Evolutionary conservation across 2,113 vertebrate species (phyloP).

Genomic region (Pyxicephalus adspersus): DNA sequence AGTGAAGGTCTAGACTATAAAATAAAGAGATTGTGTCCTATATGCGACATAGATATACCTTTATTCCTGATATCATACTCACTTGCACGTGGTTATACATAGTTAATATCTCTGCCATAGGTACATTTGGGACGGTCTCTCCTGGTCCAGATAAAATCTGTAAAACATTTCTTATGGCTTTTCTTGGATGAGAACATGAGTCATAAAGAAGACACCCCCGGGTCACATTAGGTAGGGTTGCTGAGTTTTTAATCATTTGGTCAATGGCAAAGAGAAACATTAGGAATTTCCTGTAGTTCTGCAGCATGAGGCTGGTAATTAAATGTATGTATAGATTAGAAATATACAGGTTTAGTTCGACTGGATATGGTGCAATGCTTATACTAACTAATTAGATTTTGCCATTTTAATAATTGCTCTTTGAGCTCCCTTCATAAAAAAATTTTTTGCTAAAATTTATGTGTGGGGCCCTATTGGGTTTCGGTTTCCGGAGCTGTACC

Average conservation of each 20-base stretch:
- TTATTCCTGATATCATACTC: not conserved
- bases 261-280: not conserved
- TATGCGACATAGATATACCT: not conserved
- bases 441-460: too few relatives aligned
- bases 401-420: too few relatives aligned
- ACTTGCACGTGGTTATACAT: too few relatives aligned
- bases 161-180: slow-evolving; percentile 1
- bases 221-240: not conserved
- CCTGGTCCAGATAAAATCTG: slow-evolving; percentile 25
- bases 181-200: not conserved
- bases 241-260: not conserved
- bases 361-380: too few relatives aligned
- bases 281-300: not conserved
- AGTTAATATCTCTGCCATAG: not conserved
- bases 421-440: too few relatives aligned
- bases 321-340: too few relatives aligned
- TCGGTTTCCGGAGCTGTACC: too few relatives aligned
- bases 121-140: not conserved
- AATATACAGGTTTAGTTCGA: too few relatives aligned
- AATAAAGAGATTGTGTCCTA: not conserved
- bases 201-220: slow-evolving; percentile 21
- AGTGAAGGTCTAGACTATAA: too few relatives aligned
- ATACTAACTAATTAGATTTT: too few relatives aligned
- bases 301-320: not conserved
- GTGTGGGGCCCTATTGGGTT: too few relatives aligned